Conservation (phyloP, 2,888 invertebrate genomes). For the Cheilosia vulpina region DNA sequence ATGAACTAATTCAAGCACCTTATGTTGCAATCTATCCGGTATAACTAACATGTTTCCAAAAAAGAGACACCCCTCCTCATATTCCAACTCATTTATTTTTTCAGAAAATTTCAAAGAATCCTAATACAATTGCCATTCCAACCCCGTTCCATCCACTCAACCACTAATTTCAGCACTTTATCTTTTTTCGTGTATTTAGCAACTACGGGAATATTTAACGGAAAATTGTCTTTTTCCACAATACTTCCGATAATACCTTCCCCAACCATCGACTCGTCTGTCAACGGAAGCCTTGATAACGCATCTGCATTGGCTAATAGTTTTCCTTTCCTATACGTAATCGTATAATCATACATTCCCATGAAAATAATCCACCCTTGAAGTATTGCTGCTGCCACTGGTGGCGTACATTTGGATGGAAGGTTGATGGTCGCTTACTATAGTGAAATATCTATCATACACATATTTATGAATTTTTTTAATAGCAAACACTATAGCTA, state of each 20-base stretch:
- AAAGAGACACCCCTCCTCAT: not conserved
- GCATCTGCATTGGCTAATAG: too few relatives aligned
- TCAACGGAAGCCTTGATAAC: too few relatives aligned
- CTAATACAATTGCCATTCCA: not conserved
- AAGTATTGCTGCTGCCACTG: constrained; percentile 22
- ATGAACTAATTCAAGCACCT: too few relatives aligned
- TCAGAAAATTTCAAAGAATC: not conserved
- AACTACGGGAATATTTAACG: too few relatives aligned
- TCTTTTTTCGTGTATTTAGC: too few relatives aligned
- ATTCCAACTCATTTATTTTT: not conserved
- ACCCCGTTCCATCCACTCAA: not conserved
- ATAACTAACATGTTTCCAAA: not conserved
- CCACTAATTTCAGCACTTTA: not conserved
- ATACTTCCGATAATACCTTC: too few relatives aligned
- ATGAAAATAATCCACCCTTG: too few relatives aligned
- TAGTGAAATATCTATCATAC: too few relatives aligned
- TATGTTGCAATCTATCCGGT: not conserved
- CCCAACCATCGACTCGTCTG: too few relatives aligned
- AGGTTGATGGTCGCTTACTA: constrained; percentile 75
- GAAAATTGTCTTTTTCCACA: too few relatives aligned
- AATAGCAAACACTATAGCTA: constrained; percentile 27
- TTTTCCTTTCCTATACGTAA: too few relatives aligned
- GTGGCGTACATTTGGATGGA: constrained; percentile 21
- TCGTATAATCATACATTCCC: too few relatives aligned
- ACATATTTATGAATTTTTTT: not conserved